Percentiles rank a stretch among this genome's conserved stretches.
phyloP scores from a whole-genome alignment of 2,888 invertebrate species.

The Drosophila percnosoma region DNA sequence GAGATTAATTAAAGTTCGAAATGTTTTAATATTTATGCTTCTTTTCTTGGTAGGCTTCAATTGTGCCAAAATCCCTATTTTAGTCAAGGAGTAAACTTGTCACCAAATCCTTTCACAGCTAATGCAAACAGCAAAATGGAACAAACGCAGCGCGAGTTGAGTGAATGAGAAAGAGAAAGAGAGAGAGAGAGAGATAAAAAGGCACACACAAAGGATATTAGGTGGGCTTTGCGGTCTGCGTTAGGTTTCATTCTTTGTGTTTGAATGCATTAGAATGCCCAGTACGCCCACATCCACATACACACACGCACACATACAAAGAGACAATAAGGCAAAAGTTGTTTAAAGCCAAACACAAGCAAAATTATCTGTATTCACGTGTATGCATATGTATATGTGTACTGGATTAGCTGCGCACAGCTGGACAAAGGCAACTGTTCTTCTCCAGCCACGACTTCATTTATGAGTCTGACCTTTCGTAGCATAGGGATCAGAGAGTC shows the following conservation, averaged over 20 bases:
- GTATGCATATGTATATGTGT: background rate
- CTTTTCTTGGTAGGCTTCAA: background rate
- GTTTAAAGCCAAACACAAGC: conserved; percentile 1
- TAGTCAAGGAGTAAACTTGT: background rate
- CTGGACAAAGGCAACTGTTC: background rate
- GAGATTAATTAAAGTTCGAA: background rate
- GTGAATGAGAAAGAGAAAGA: background rate
- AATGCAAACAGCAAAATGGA: background rate
- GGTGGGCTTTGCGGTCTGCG: conserved; percentile 1
- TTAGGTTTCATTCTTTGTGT: conserved; percentile 11
- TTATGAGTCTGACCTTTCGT: conserved; percentile 7
- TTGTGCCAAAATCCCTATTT: conserved; percentile 1
- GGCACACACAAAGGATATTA: conserved; percentile 5
- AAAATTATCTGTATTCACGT: background rate
- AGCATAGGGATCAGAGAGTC: conserved; percentile 1
- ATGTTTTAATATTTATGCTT: background rate
- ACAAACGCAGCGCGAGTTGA: background rate
- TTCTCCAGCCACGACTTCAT: conserved; percentile 1
- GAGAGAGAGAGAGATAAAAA: conserved; percentile 6
- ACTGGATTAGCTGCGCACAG: conserved; percentile 22
- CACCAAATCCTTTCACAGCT: background rate
- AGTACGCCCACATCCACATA: background rate
- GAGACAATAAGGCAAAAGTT: conserved; percentile 17
- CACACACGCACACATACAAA: background rate
- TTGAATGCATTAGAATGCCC: conserved; percentile 32